Evolutionary conservation across 1,140 invertebrate genomes (phyloP).

Genomic region (Myzus persicae): DNA sequence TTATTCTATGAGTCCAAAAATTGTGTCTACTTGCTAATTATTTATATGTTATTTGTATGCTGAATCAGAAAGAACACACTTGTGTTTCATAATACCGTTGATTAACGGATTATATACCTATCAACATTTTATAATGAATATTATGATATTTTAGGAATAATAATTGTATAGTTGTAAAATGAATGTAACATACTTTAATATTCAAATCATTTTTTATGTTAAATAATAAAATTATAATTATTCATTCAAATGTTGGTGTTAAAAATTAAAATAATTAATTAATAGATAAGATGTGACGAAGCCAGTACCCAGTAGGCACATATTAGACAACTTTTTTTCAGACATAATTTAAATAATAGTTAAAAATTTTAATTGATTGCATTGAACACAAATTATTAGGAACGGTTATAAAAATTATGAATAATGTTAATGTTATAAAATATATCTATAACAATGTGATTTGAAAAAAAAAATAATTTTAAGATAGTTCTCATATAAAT

Average conservation of each 20-base stretch:
- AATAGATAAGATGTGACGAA: too few relatives aligned
- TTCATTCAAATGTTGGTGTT: neutral
- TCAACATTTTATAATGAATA: neutral
- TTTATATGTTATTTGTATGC: too few relatives aligned
- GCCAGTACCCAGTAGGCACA: too few relatives aligned
- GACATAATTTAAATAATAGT: neutral
- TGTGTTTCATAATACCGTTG: too few relatives aligned
- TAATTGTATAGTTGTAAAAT: neutral
- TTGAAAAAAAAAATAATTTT: neutral
- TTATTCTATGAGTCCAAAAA: too few relatives aligned
- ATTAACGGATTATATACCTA: neutral
- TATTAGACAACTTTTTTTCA: neutral
- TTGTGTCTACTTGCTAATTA: too few relatives aligned
- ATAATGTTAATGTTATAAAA: too few relatives aligned
- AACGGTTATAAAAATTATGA: too few relatives aligned
- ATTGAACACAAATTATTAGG: too few relatives aligned
- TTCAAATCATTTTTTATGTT: neutral
- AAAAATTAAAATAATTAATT: neutral
- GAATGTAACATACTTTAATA: too few relatives aligned
- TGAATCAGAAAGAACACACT: too few relatives aligned
- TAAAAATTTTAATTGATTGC: neutral
- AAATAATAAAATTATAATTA: neutral
- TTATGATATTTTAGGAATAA: neutral
- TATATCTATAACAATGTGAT: too few relatives aligned
- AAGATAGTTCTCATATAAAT: neutral